Base-by-base conservation (phyloP, 2,888 invertebrate species). In the Phrixothrix hirtus region DNA sequence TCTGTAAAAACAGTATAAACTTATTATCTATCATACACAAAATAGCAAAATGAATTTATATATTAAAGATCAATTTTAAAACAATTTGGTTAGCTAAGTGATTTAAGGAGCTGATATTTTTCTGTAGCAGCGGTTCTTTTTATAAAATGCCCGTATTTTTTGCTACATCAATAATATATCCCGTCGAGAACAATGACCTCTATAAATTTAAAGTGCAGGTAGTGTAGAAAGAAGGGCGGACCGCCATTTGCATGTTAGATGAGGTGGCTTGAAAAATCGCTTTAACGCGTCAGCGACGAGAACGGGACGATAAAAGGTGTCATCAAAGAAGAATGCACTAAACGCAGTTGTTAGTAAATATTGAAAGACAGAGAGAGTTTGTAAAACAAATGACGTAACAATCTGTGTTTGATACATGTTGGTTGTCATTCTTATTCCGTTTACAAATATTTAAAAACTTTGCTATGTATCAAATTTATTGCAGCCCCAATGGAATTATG, bases 191-290 rank as follows among this genome's bases (percentile, higher is more conserved):
- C 56, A 52, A 56, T 56, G 56, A 45, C 47, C 56, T 47, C 46
- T 41, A 56, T 60, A 60, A 60, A 60, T 60, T 60, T 54, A 54
- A 53, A 46, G 54, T 49, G 54, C 60, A 58, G 58, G 60, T 60
- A 60, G 56, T 47, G 56, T 55, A 46, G 60, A 56, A 44, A 56
- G 51, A 59, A 57, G 54, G 57, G 57, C 55, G 55, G 59, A 57
- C 57, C 58, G 58, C 57, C 60, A 60, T 60, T 60, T 60, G 60
- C 58, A 60, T 60, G 60, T 59, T 60, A 59, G 60, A 60, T 59
- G 60, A 60, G 58, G 41, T 46, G 41, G 46, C 37, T 47, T 57
- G 55, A 55, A 48, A 52, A 57, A 57, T 59, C 51, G 55, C 58
- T 60, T 60, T 57, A 59, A 57, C 60, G 53, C 60, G 58, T 60